These are phyloP conservation scores for Patella vulgata DNA, from an alignment of 1,140 invertebrate genomes.

Conservation along the genomic window DNA sequence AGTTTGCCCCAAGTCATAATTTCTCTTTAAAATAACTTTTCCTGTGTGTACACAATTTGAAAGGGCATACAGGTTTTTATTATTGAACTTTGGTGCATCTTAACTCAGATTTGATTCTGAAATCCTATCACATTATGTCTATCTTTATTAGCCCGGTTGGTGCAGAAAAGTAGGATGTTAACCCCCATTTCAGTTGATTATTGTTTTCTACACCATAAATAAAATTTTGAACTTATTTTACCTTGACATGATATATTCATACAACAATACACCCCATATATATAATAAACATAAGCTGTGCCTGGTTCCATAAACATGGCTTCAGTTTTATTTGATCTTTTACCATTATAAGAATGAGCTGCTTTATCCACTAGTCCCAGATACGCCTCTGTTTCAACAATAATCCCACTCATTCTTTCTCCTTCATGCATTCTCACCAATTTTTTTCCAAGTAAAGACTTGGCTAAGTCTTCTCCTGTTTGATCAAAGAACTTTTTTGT, in stretches of 20 bases:
- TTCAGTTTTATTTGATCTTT: conserved; percentile 75
- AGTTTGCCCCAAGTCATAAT: no score
- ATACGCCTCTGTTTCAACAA: conserved; percentile 86
- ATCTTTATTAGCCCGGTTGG: no score
- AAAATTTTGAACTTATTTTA: conserved; percentile 57
- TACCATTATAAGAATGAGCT: conserved; percentile 76
- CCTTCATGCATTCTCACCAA: conserved; percentile 69
- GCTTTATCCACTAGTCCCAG: conserved; percentile 78
- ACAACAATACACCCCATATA: conserved; percentile 86
- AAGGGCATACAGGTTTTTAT: no score
- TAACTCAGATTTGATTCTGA: no score
- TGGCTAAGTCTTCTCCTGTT: conserved; percentile 68
- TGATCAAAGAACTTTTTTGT: conserved; percentile 46
- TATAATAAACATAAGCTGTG: conserved; percentile 83
- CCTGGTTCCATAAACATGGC: conserved; percentile 85
- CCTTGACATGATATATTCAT: conserved; percentile 84
- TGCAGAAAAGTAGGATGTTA: no score
- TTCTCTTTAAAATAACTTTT: no score
- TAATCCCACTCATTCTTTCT: conserved; percentile 71
- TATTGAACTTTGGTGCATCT: no score
- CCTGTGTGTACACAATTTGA: no score
- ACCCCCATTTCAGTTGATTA: no score
- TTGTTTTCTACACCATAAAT: no score
- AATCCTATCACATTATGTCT: no score
- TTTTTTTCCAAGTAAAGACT: conserved; percentile 71